These are phyloP conservation scores for Macaria notata DNA, from an alignment of 2,888 invertebrate species.

Conservation along the genomic window DNA sequence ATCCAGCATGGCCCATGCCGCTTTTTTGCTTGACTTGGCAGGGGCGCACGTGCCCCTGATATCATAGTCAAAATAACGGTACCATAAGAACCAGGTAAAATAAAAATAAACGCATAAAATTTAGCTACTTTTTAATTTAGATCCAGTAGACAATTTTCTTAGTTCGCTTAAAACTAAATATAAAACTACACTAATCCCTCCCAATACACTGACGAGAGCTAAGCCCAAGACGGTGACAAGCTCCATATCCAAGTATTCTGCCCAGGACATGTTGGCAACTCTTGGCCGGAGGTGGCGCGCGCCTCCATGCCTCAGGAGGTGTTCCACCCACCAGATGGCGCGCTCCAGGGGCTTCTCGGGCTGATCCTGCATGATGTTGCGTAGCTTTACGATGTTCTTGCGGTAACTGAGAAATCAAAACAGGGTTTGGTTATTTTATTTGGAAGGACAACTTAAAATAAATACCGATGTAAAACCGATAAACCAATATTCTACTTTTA, in stretches of 20 bases:
- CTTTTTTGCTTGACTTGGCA: too few relatives aligned
- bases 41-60: too few relatives aligned
- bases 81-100: too few relatives aligned
- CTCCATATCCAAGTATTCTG: slow-evolving; percentile 16
- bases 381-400: slow-evolving; percentile 20
- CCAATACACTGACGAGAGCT: neutral
- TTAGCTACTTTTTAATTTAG: slow-evolving; percentile 17
- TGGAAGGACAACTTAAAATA: too few relatives aligned
- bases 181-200: neutral
- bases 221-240: slow-evolving; percentile 4
- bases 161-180: slow-evolving; percentile 3
- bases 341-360: slow-evolving; percentile 34
- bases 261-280: slow-evolving; percentile 37
- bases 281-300: slow-evolving; percentile 36
- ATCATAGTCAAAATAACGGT: too few relatives aligned
- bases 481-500: too few relatives aligned
- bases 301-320: slow-evolving; percentile 39
- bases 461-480: too few relatives aligned
- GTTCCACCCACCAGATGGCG: slow-evolving; percentile 40
- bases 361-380: slow-evolving; percentile 34
- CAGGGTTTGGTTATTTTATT: too few relatives aligned
- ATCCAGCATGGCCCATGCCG: too few relatives aligned
- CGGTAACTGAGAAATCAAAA: slow-evolving; percentile 12
- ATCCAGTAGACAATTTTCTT: neutral
- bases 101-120: too few relatives aligned